Percentiles rank a stretch among this genome's conserved stretches.
Conservation (phyloP, 2,797 vertebrate species). For the Myioborus melanocephalus region DNA sequence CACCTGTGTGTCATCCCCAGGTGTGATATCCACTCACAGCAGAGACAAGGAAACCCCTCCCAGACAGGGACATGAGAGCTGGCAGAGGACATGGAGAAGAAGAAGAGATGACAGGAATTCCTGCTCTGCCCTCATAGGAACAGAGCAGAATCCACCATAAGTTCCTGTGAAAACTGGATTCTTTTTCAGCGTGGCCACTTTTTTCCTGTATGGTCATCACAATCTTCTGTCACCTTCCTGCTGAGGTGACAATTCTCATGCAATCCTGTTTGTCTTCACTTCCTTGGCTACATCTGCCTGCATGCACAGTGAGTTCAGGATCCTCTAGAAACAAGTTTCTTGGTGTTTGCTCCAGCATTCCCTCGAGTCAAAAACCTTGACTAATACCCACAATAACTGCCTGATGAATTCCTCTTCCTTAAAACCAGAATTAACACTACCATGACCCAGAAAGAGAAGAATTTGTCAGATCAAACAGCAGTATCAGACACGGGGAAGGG, state of each 20-base stretch:
- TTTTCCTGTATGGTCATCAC: accelerated
- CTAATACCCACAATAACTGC: not conserved
- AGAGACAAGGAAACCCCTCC: not conserved
- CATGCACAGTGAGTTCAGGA: not conserved
- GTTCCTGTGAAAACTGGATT: not conserved
- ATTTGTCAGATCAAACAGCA: not conserved
- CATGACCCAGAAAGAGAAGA: not conserved
- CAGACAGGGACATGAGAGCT: not conserved
- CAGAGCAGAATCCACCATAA: not conserved
- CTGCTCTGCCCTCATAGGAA: not conserved
- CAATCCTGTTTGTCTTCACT: not conserved
- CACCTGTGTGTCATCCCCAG: accelerated
- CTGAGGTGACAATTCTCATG: not conserved
- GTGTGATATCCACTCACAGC: not conserved
- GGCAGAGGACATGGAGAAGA: not conserved
- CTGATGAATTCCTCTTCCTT: not conserved
- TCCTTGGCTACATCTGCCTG: not conserved
- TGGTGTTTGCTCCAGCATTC: not conserved
- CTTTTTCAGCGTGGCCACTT: not conserved
- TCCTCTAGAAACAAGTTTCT: not conserved
- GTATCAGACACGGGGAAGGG: not conserved
- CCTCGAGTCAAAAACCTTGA: not conserved
- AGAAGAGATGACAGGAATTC: not conserved
- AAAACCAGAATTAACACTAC: not conserved
- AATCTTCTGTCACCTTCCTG: not conserved